Percentiles rank a stretch among this genome's conserved stretches.
These are phyloP conservation scores for Spialia ferax DNA, from an alignment of 2,888 invertebrate genomes.

Conservation along the genomic window DNA sequence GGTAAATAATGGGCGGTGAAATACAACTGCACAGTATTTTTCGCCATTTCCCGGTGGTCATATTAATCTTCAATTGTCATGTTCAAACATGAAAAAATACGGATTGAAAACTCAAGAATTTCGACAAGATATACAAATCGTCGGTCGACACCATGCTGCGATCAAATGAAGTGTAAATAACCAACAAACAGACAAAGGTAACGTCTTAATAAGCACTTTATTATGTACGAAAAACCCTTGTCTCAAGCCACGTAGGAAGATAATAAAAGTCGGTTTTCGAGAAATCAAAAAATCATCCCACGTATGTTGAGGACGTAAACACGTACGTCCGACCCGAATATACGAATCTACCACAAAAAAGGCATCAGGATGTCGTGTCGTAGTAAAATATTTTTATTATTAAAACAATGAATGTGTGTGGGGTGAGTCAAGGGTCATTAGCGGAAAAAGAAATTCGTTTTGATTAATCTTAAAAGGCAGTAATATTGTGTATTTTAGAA, in stretches of 20 bases:
- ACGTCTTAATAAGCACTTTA: constrained; percentile 34
- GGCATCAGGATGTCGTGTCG: constrained; percentile 61
- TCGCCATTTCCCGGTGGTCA: too few relatives aligned
- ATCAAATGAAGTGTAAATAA: constrained; percentile 28
- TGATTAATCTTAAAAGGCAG: too few relatives aligned
- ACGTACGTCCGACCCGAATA: constrained; percentile 54
- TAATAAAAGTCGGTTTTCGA: constrained; percentile 52
- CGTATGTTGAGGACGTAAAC: constrained; percentile 56
- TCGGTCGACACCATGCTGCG: constrained; percentile 18
- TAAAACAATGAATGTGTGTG: constrained; percentile 57
- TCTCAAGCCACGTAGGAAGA: constrained; percentile 43
- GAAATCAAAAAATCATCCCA: constrained; percentile 68
- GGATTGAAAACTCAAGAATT: constrained; percentile 12
- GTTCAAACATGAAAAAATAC: background rate
- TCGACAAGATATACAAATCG: background rate
- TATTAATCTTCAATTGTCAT: too few relatives aligned
- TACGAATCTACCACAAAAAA: constrained; percentile 58
- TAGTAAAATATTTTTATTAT: constrained; percentile 71
- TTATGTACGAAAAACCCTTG: constrained; percentile 30
- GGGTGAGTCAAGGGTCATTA: background rate
- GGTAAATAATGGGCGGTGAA: too few relatives aligned
- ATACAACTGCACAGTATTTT: too few relatives aligned
- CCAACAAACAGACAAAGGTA: constrained; percentile 17
- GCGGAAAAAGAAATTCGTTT: too few relatives aligned
- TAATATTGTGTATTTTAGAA: too few relatives aligned